A percentile compares a stretch with the other conserved stretches of the same genome.
Conservation (phyloP, 1,140 invertebrate species). For the Delia radicum region DNA sequence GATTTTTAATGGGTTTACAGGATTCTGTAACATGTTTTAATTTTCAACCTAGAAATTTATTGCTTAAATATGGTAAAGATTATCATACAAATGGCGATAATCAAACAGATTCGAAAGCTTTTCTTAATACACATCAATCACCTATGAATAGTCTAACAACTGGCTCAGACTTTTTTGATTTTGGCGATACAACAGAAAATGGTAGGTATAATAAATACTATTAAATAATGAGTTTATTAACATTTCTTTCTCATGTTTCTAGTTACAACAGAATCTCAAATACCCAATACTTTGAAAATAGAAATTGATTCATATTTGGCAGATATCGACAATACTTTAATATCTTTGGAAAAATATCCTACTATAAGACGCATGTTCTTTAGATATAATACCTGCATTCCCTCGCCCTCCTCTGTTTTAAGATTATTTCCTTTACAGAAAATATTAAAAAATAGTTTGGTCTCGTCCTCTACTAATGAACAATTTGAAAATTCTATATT, state of each 20-base stretch:
- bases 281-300: not conserved
- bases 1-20: not conserved
- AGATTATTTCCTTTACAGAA: not conserved
- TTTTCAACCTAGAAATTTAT: not conserved
- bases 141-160: not conserved
- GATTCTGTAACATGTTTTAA: not conserved
- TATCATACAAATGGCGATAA: not conserved
- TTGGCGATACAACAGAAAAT: not conserved
- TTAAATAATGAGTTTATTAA: not conserved
- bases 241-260: not conserved
- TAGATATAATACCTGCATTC: constrained; percentile 25
- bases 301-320: constrained; percentile 7
- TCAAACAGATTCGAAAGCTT: not conserved
- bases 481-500: not conserved
- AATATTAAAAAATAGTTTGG: not conserved
- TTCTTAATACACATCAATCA: not conserved
- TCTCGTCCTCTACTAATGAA: not conserved
- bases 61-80: not conserved
- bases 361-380: not conserved
- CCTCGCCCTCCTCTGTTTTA: constrained; percentile 22
- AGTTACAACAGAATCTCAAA: not conserved
- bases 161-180: not conserved
- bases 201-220: not conserved
- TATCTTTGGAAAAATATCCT: constrained; percentile 1
- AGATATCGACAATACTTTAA: not conserved